Evolutionary conservation across 2,888 invertebrate species (phyloP), one percentile per base, ranked within the genome.

Genomic region (Athetis lepigone): DNA sequence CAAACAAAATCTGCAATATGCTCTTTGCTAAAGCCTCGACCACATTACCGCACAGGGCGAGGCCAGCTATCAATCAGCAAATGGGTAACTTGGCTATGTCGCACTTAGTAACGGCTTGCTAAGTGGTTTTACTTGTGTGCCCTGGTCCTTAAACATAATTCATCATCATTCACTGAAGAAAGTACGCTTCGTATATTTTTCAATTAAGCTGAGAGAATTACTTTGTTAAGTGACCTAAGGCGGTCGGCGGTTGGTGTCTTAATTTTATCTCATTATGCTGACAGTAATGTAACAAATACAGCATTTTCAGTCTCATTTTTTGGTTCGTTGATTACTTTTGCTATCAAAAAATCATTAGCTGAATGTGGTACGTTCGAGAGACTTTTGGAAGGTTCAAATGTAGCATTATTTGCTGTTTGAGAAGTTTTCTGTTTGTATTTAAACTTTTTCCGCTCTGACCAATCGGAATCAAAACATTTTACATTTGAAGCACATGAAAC

Each of bases 101-200:
- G 58, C 71, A 75, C 75, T 71, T 42, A 63, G 70, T 43, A 75
- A 72, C 64, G 39, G 27, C 71, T 50, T 27, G 42, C 71, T 76
- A 75, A 78, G 76, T 78, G 75, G 58, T 75, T 76, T 77, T 57
- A 33, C 74, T 62, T 77, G 74, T 72, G 75, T 70, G 52, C 37
- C 50, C 37, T 46, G 33, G 42, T 42, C 57, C 54, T 62, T 37
- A 57, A 18, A 40, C 39, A 47, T 58, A 59, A 76, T 73, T 54
- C 55, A 73, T 73, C 55, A 73, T 73, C 72, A 75, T 75, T 19
- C 29, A 27, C 8, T 52, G 55, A 54, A 46, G 69, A 73, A 43
- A 52, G 60, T 59, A 51, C 25, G 19, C 25, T 18, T 39, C 21
- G 25, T 40, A 61, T 68, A 42, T 46, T 56, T 52, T 52, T 27